phyloP scores from a whole-genome alignment of 2,888 invertebrate species.

The Philopedon plagiatum region DNA sequence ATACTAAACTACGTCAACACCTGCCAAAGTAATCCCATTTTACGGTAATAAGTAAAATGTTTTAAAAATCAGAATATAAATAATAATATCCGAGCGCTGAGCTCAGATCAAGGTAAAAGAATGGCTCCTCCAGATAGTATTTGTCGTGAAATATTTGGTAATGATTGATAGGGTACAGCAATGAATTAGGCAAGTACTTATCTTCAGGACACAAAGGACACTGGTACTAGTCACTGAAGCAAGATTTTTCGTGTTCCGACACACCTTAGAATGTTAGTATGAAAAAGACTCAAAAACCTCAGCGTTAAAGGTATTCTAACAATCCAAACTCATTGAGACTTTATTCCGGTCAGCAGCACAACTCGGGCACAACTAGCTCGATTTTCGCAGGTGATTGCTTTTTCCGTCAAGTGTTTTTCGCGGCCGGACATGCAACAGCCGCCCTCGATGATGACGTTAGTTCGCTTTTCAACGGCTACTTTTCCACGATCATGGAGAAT shows the following conservation, averaged over 20 bases:
- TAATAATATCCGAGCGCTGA: background rate
- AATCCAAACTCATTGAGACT: background rate
- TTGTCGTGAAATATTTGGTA: background rate
- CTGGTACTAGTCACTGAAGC: background rate
- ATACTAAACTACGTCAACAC: no score
- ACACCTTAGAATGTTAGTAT: background rate
- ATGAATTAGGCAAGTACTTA: background rate
- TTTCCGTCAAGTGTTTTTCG: conserved; percentile 33
- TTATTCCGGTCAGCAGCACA: conserved; percentile 16
- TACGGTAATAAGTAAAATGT: background rate
- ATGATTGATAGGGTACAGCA: conserved; percentile 9
- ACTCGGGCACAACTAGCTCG: conserved; percentile 10
- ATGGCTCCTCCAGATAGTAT: background rate
- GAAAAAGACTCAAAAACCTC: no score
- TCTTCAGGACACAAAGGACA: background rate
- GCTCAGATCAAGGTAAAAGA: background rate
- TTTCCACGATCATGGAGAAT: conserved; percentile 23
- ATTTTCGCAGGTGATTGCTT: conserved; percentile 35
- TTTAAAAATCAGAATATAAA: background rate
- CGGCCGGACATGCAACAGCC: conserved; percentile 35
- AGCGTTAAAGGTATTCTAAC: no score
- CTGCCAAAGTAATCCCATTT: no score
- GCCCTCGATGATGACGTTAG: conserved; percentile 37
- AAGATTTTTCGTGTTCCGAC: background rate
- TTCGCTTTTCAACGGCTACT: conserved; percentile 30